Evolutionary conservation across 1,140 invertebrate species (phyloP).

Genomic region (Orussus abietinus): DNA sequence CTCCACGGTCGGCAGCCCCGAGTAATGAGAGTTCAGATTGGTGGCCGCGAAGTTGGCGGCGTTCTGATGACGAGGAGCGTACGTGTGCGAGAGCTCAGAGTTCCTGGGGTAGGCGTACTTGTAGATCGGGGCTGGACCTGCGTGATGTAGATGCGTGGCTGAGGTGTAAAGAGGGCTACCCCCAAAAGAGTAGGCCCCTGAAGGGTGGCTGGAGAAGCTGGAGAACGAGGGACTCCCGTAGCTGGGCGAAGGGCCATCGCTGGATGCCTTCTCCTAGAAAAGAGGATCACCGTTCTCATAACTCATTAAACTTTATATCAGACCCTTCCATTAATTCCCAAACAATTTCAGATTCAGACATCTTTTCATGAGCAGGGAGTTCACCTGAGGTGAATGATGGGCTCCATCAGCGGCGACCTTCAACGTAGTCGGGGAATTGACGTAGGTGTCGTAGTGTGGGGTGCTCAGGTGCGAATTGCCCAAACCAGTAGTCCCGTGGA

Average conservation of each 20-base stretch:
- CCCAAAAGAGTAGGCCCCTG: no score
- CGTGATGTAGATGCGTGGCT: background rate
- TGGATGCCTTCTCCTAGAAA: no score
- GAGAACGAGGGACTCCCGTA: background rate
- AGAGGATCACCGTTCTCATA: no score
- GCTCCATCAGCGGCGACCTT: constrained; percentile 1
- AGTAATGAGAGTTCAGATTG: background rate
- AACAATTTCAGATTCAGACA: no score
- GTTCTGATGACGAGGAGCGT: constrained; percentile 5
- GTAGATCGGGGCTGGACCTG: background rate
- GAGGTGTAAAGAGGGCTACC: no score
- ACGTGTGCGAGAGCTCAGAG: background rate
- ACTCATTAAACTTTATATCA: no score
- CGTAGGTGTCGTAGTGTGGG: background rate
- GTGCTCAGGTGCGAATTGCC: background rate
- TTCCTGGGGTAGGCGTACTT: background rate
- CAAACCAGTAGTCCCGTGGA: no score
- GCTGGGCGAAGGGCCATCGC: background rate
- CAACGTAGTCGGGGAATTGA: background rate
- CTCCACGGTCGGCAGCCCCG: constrained; percentile 5
- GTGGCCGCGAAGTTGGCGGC: background rate
- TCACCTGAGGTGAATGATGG: no score
- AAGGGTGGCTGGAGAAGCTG: background rate
- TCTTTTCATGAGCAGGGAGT: no score
- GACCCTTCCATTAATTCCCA: no score